These are phyloP conservation scores for Drosophila lowei DNA, from an alignment of 1,140 invertebrate genomes.

Conservation along the genomic window DNA sequence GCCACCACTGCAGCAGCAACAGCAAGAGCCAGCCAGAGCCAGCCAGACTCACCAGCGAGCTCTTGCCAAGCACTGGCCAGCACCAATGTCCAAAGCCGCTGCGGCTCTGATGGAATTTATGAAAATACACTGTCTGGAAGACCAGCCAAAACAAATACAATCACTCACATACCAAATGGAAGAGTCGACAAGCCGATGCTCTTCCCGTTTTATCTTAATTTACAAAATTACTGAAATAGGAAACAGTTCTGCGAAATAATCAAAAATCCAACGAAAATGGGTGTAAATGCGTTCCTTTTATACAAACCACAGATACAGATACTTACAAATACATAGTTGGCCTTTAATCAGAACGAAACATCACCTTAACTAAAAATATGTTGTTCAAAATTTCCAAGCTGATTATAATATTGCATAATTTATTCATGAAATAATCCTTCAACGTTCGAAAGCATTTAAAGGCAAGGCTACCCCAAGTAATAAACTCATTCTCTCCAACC, in stretches of 20 bases:
- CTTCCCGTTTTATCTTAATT: not conserved
- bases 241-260: too few relatives aligned
- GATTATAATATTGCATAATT: not conserved
- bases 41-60: conserved; percentile 8
- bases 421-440: conserved; percentile 8
- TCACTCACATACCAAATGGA: not conserved
- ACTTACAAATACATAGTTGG: not conserved
- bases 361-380: too few relatives aligned
- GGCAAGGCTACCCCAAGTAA: conserved; percentile 6
- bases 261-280: too few relatives aligned
- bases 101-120: conserved; percentile 63
- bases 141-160: conserved; percentile 17
- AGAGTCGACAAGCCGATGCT: not conserved
- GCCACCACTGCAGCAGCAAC: conserved; percentile 44
- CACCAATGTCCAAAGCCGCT: conserved; percentile 34
- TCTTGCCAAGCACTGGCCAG: conserved; percentile 28
- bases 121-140: conserved; percentile 29
- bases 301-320: too few relatives aligned
- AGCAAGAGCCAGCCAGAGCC: conserved; percentile 31
- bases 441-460: not conserved
- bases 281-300: too few relatives aligned
- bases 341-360: too few relatives aligned
- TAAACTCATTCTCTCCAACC: conserved; percentile 12
- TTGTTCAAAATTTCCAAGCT: too few relatives aligned
- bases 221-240: too few relatives aligned